These are phyloP conservation scores for Dicycla oo DNA, from an alignment of 2,888 invertebrate species.

Conservation along the genomic window DNA sequence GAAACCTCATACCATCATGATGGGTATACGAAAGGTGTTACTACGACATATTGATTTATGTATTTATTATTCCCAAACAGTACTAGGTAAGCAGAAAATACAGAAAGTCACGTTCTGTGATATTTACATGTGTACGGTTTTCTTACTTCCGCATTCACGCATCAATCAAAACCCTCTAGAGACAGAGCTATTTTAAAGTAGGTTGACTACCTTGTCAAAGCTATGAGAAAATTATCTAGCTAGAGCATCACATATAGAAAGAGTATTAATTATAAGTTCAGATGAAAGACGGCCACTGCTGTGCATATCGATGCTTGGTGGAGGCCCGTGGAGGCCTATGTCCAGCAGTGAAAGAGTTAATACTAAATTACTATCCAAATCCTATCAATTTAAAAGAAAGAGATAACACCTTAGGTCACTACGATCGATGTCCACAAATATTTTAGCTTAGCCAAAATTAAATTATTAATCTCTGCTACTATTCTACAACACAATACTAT, in stretches of 20 bases:
- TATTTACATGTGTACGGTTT: not conserved
- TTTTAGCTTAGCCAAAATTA: conserved; percentile 3
- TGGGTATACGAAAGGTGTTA: not conserved
- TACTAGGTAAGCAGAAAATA: not conserved
- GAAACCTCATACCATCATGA: conserved; percentile 1
- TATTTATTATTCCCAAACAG: not conserved
- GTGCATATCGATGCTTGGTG: not conserved
- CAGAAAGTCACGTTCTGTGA: not conserved
- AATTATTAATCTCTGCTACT: not conserved
- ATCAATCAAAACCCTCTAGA: conserved; percentile 1
- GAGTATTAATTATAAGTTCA: not conserved
- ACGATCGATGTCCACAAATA: too few relatives aligned
- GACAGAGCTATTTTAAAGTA: too few relatives aligned
- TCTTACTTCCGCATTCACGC: not conserved
- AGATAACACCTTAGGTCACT: too few relatives aligned
- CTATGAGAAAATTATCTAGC: not conserved
- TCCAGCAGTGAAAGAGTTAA: not conserved
- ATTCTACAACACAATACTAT: conserved; percentile 7
- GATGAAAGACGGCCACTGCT: not conserved
- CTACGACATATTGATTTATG: not conserved
- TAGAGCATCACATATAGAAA: not conserved
- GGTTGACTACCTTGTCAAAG: not conserved
- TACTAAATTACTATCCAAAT: not conserved
- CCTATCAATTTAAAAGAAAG: not conserved
- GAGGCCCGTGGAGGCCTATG: not conserved